Evolutionary conservation across 2,888 invertebrate species (phyloP).

Genomic region (Myathropa florea): DNA sequence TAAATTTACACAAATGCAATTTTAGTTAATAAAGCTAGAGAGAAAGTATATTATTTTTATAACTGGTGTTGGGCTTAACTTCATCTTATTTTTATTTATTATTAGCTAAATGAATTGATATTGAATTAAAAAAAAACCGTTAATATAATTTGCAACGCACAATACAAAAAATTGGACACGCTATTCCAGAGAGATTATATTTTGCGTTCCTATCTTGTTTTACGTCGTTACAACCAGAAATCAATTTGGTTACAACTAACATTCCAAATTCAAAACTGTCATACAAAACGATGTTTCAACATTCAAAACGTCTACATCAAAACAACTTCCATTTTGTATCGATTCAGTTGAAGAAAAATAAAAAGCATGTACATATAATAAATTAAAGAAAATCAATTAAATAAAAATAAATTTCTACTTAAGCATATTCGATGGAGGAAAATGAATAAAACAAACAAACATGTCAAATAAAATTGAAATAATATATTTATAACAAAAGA

Average conservation of each 20-base stretch:
- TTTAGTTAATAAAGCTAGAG: constrained; percentile 52
- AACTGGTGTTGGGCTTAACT: constrained; percentile 56
- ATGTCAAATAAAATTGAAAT: neutral
- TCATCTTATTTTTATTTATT: constrained; percentile 29
- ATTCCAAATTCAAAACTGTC: constrained; percentile 27
- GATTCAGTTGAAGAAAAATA: constrained; percentile 11
- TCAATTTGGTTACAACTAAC: too few relatives aligned
- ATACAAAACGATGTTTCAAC: neutral
- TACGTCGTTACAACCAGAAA: neutral
- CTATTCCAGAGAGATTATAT: neutral
- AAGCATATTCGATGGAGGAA: constrained; percentile 38
- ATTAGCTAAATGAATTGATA: constrained; percentile 56
- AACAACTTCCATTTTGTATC: constrained; percentile 62
- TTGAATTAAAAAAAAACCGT: constrained; percentile 22
- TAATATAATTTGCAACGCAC: constrained; percentile 52
- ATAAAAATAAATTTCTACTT: constrained; percentile 36
- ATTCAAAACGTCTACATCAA: constrained; percentile 9
- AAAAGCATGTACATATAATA: constrained; percentile 42
- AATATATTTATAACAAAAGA: constrained; percentile 61
- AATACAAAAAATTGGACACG: constrained; percentile 17
- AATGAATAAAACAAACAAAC: neutral
- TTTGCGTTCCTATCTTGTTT: constrained; percentile 5
- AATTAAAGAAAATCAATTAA: constrained; percentile 14
- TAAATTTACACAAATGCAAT: constrained; percentile 62
- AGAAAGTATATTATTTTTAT: constrained; percentile 3